phyloP scores from a whole-genome alignment of 2,113 vertebrate genomes.

The Ophiodon elongatus region DNA sequence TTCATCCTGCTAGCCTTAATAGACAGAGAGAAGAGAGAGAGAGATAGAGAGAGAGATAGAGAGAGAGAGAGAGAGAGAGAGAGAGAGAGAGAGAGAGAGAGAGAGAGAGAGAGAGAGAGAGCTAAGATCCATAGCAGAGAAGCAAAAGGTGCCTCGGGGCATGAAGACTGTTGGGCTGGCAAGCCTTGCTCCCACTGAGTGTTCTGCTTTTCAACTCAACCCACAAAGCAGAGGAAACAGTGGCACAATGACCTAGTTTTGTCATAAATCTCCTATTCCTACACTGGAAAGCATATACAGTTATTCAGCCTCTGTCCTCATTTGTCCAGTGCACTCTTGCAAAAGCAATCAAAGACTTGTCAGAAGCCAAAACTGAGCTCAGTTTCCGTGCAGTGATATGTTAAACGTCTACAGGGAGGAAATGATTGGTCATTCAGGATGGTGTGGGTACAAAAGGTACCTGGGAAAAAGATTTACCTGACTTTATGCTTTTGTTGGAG shows the following conservation, averaged over 20 bases:
- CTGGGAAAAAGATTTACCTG: background rate
- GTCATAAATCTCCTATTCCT: conserved; percentile 34
- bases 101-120: conserved; percentile 20
- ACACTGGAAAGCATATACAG: conserved; percentile 7
- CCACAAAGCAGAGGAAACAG: conserved; percentile 44
- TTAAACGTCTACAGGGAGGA: background rate
- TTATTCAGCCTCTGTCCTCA: conserved; percentile 18
- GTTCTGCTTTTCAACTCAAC: conserved; percentile 54
- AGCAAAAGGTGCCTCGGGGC: conserved; percentile 53
- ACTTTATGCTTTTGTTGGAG: background rate
- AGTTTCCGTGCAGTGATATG: background rate
- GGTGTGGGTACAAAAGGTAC: conserved; percentile 6
- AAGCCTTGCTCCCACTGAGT: conserved; percentile 42
- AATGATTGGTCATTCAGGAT: conserved; percentile 7
- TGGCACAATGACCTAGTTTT: conserved; percentile 70
- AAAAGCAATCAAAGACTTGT: conserved; percentile 12
- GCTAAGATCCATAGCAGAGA: conserved; percentile 19
- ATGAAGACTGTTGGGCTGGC: conserved; percentile 30
- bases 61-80: conserved; percentile 5
- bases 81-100: too few relatives aligned
- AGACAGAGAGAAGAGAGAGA: conserved; percentile 20
- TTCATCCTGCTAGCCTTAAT: conserved; percentile 30
- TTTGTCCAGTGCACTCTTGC: conserved; percentile 22
- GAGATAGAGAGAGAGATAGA: too few relatives aligned
- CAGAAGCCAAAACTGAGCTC: background rate